A percentile compares a stretch with the other conserved stretches of the same genome.
phyloP scores from a whole-genome alignment of 2,888 invertebrate species.

The Nebria salina region DNA sequence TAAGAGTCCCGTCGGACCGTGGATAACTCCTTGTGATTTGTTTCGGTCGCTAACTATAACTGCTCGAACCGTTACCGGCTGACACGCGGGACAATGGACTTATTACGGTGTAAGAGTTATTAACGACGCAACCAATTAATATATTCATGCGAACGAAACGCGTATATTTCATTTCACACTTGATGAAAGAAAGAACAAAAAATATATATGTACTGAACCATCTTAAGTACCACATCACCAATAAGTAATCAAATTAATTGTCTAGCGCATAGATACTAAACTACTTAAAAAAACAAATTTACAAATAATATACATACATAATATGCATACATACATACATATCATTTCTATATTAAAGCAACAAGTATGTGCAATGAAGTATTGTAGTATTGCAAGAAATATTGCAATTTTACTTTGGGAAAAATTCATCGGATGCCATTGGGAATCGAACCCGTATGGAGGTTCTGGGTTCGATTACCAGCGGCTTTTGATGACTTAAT shows the following conservation, averaged over 20 bases:
- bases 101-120: constrained; percentile 24
- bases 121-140: constrained; percentile 22
- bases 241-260: background rate
- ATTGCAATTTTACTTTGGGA: too few species aligned
- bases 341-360: too few species aligned
- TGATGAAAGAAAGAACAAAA: background rate
- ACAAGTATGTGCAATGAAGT: too few species aligned
- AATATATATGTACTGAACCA: background rate
- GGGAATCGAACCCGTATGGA: too few species aligned
- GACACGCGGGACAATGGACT: constrained; percentile 23
- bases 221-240: background rate
- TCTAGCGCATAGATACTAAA: background rate
- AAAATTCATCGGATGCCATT: too few species aligned
- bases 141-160: constrained; percentile 22
- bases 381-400: too few species aligned
- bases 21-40: constrained; percentile 35
- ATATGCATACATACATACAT: too few species aligned
- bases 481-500: too few species aligned
- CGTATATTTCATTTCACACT: constrained; percentile 22
- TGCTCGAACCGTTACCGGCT: constrained; percentile 9
- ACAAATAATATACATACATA: background rate
- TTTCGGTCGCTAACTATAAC: constrained; percentile 22
- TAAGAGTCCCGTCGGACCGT: constrained; percentile 61
- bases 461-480: too few species aligned
- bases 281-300: background rate